Evolutionary conservation across 23 tunicate genomes (phyloP), one percentile per base, ranked within the genome.

Genomic region (Halocynthia aurantium): DNA sequence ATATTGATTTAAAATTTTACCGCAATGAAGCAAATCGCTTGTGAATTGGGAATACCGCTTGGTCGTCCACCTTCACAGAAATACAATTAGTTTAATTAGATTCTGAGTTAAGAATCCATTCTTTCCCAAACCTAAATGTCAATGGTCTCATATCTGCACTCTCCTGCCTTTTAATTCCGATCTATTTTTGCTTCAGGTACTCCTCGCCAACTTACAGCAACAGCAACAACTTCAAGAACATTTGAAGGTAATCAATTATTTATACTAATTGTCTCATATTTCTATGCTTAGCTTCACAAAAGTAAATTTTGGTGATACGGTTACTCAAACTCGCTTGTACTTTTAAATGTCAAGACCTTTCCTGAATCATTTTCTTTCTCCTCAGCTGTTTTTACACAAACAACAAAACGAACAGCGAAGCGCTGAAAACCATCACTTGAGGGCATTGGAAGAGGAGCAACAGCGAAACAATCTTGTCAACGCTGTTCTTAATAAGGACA

Each of bases 211-310:
- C 53, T 75, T 77, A 19, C 90, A 85, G 12, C 90, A 81, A 69
- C 85, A 86, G 73, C 80, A 81, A 7, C 91, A 86, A 50, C 81
- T 86, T 51, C 91, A 81, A 57, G 77, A 86, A 50, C 91, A 86
- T 69, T 73, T 86, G 11, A 77, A 81, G 77, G 91, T 86, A 64
- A 77, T 64, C 52, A 57, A 12, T 13, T 44, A 13, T n/a, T 13
- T 2, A 44, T 50, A 4, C 13, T 50, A 13, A n/a, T 44, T 13
- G 15, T 51, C 77, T 44, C 31, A 12, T 12, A 12, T 50, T 10
- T 13, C n/a, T 50, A 31, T 31, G 44, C 44, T 31, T 31, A 31
- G 72, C 12, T 2, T 67, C 22, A 67, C 15, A 6, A 6, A 67
- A 67, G 18, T 20, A 10, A 67, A 21, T 67, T 49, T 49, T 19